Base-by-base conservation (phyloP, 2,888 invertebrate genomes). In the Ischnus inquisitorius region DNA sequence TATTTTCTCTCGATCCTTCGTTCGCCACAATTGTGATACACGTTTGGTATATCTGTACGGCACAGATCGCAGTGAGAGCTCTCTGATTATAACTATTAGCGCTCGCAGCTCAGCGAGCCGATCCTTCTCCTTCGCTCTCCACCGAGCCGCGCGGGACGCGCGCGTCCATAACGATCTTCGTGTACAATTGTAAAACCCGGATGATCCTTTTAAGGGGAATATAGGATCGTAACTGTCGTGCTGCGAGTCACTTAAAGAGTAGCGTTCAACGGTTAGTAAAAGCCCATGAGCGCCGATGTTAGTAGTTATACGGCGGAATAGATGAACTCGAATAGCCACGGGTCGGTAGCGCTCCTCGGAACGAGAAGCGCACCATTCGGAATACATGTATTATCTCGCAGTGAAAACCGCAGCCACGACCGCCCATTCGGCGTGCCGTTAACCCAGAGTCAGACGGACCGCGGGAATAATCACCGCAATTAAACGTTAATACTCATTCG, bases 141-240 rank as follows among this genome's bases (percentile, higher is more conserved):
- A 16, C 16, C 43, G 41, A 12, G 34, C 34, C 22, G n/a, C 22
- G 10, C 39, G n/a, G 39, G 51, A 6, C 5, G 65, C 39, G 46
- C 64, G 65, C 39, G 51, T 69, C 43, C 51, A 43, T 48, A 71
- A 69, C 48, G 69, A 75, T 76, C 76, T 46, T 64, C 79, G 41
- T 48, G 10, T 76, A 76, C 79, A 79, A 83, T 83, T 71, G 79
- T 64, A 43, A 79, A 67, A 79, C 71, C 41, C 34, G 76, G 22
- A 79, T 83, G 75, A 79, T 48, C 83, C 79, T 71, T 79, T 83
- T 83, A 83, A 76, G 83, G 83, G 76, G 67, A 12, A 79, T 76
- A 48, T 72, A 76, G n/a, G 76, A 71, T 83, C 83, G 83, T 83
- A 83, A 83, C 79, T 79, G 79, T 76, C 82, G 34, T 54, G 54